A percentile compares a stretch with the other conserved stretches of the same genome.
Conservation (phyloP, 2,888 invertebrate genomes). For the Ceraclea dissimilis region DNA sequence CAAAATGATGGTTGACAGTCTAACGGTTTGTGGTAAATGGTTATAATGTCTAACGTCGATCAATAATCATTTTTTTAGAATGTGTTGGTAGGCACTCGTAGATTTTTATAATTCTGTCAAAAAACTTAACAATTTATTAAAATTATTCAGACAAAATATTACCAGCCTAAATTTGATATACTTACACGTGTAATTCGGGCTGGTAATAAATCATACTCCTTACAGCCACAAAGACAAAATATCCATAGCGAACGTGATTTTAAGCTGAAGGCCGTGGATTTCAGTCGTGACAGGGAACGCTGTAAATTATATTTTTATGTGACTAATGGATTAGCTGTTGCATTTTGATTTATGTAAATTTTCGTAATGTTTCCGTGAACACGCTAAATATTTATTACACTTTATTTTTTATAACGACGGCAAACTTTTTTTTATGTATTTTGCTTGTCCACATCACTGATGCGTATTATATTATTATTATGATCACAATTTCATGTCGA, state of each 20-base stretch:
- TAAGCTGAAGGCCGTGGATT: background rate
- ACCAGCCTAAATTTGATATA: background rate
- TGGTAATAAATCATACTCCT: background rate
- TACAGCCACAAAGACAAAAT: background rate
- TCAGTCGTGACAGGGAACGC: background rate
- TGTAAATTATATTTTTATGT: constrained; percentile 1
- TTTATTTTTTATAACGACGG: no score
- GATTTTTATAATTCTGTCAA: no score
- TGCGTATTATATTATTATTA: no score
- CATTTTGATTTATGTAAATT: background rate
- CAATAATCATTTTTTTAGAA: no score
- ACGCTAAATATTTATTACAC: background rate
- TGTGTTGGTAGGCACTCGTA: no score
- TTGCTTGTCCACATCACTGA: no score
- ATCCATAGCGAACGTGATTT: background rate
- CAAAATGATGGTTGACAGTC: no score
- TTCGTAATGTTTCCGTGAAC: background rate
- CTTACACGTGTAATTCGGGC: background rate
- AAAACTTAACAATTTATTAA: background rate
- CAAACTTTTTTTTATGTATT: no score
- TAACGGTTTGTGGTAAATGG: no score
- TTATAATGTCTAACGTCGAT: no score
- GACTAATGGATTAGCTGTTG: constrained; percentile 2
- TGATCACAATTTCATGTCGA: no score
- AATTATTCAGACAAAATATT: background rate